Evolutionary conservation across 2,888 invertebrate genomes (phyloP), one percentile per base, ranked within the genome.

Genomic region (Schrankia costaestrigalis): DNA sequence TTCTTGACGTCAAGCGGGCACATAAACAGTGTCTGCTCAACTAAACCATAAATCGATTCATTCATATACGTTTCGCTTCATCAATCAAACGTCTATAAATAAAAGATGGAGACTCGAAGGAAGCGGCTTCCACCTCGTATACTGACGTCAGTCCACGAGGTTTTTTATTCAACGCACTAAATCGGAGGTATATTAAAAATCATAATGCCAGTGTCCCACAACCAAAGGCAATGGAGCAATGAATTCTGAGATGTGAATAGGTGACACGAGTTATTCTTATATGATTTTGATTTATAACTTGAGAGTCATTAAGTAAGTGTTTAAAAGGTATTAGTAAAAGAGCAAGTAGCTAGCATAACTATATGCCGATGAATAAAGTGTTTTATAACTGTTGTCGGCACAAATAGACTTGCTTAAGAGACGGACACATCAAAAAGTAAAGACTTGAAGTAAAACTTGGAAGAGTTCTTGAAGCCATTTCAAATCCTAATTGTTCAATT

Each of bases 71-170:
- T 71, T 79, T 73, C 64, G 75, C 68, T 77, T 70, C 78, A 84
- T 83, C 82, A 73, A 82, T 84, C 83, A 82, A 75, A 70, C 63
- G 56, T 59, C 57, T 71, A 85, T 82, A 83, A 79, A 84, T 84
- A 84, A 84, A 82, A 83, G 75, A 84, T 83, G 66, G 59, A 56
- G 61, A 62, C 65, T 62, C 63, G 64, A 58, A 69, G 68, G 70
- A 64, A 71, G 61, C 71, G 63, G 60, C 69, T 66, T 67, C 75
- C 65, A 68, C 69, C 70, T 61, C 51, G 52, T 42, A 65, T 57
- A 65, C 70, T 80, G 81, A 81, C 78, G 83, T 82, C 76, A 78
- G 59, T 49, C 26, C 54, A 69, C 61, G 63, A 63, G 54, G 56
- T 56, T 57, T 29, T 56, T 49, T 39, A 44, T 52, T 44, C 41